Base-by-base conservation (phyloP, 2,113 vertebrate species). In the Machaerirhynchus nigripectus region DNA sequence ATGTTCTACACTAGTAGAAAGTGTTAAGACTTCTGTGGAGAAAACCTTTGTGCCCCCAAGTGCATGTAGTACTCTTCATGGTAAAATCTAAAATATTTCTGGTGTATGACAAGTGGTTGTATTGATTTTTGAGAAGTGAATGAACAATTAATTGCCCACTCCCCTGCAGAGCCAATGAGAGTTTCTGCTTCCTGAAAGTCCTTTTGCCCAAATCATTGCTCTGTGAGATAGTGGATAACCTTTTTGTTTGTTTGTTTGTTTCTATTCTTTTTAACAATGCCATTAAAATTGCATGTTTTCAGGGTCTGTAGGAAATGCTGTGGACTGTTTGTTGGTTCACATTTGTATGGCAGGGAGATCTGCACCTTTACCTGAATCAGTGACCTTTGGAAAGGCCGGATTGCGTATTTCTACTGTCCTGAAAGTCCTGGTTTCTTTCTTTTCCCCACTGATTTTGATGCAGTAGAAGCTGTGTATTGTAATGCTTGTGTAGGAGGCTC, bases 101-200 rank as follows among this genome's bases (percentile, higher is more conserved):
- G 3, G 11, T 55, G 22, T 14, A 11, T 1, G 1, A 16, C 1
- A 78, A 55, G 42, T 27, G 0, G 4, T 37, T 87, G 28, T 81
- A 6, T 63, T 23, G 30, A 28, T 74, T 74, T 74, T 93, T 47
- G 46, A 70, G 23, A 69, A 27, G 26, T 26, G 35, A 71, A 30
- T 15, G 7, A 61, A 9, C 6, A 28, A 2, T 74, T 44, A 46
- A 50, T 37, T 73, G 9, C 11, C 26, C 13, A 2, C 7, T 79
- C 5, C 17, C 3, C 1, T 7, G n/a, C 10, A 28, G 8, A n/a
- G 15, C n/a, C 30, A 73, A 1, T 35, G 31, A 16, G 4, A 24
- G 5, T 7, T 75, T 90, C 40, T 56, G 3, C 33, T 71, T 76
- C 18, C 5, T 4, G 31, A 27, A 23, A 50, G 17, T 77, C 24